These are phyloP conservation scores for Andrena minutula DNA, from an alignment of 2,888 invertebrate species.

Conservation along the genomic window DNA sequence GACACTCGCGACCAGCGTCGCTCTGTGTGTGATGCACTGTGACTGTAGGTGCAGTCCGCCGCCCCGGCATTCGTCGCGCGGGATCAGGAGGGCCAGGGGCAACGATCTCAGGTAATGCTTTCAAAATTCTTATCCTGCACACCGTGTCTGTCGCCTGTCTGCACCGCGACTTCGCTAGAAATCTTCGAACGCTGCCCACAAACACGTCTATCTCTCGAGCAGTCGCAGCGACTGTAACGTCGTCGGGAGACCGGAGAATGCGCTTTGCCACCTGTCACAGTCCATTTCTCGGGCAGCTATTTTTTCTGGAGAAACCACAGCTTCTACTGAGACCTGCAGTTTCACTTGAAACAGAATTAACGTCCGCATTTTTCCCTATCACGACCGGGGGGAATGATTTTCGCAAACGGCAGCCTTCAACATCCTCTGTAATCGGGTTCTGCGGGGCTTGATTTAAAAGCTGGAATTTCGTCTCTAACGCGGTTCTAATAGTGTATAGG, in stretches of 20 bases:
- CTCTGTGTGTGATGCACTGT: slow-evolving; percentile 94
- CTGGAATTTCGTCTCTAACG: background rate
- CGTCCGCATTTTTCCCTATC: no score
- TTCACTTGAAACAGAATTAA: no score
- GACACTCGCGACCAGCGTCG: slow-evolving; percentile 93
- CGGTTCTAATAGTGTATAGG: background rate
- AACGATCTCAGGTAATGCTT: slow-evolving; percentile 86
- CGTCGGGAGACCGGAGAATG: slow-evolving; percentile 4
- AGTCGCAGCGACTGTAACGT: slow-evolving; percentile 1
- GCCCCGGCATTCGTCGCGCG: slow-evolving; percentile 88
- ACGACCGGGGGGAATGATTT: background rate
- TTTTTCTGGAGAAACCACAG: no score
- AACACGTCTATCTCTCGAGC: no score
- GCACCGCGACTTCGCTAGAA: background rate
- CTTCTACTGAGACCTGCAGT: no score
- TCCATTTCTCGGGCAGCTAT: no score
- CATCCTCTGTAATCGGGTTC: background rate
- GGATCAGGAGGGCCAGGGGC: slow-evolving; percentile 85
- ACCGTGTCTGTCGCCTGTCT: background rate
- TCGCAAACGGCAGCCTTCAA: no score
- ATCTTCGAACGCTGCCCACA: no score
- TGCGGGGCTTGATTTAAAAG: background rate
- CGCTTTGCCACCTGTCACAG: slow-evolving; percentile 5
- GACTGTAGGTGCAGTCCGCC: slow-evolving; percentile 91
- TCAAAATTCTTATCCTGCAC: no score